Base-by-base conservation (phyloP, 92 coral and sea anemone species). In the Bergia puertoricense region DNA sequence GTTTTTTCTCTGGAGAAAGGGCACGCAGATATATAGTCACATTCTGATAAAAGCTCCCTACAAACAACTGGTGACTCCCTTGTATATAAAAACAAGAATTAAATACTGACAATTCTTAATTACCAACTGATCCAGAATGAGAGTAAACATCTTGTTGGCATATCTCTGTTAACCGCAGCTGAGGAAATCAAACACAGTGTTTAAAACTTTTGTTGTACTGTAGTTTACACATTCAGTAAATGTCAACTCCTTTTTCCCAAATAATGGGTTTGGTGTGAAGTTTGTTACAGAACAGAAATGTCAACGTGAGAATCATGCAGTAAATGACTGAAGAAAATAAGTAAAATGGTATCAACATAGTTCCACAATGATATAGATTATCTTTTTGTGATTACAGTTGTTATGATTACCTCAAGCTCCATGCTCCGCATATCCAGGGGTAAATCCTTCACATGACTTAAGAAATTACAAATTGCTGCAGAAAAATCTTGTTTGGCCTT, bases 401-500 rank as follows among this genome's bases (percentile, higher is more conserved):
- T 39, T 11, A 43, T 10, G 2, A 14, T 39, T 84, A 84, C 87
- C 87, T 84, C 87, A 14, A 84, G 62, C 48, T 84, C 87, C 87
- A 84, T 84, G 41, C 79, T 72, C 30, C 79, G 77, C 77, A 84
- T 72, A 4, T 84, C 87, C 79, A 84, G 48, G 20, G 87, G 87
- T 38, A 84, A 84, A 8, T 71, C 62, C 22, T 84, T 84, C 13
- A 48, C 79, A 43, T 71, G 79, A 51, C 65, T 43, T 50, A 46
- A 50, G 74, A 84, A 84, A 11, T 48, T 51, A 7, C 82, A 80
- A 23, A 89, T 92, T 36, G 76, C 85, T 62, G 89, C 89, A 74
- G 22, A 84, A 43, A 92, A 80, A 39, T 90, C 88, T 42, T 94
- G 92, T 36, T 88, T 90, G 56, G 79, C 92, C 36, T 89, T 67